Evolutionary conservation across 2,797 vertebrate species (phyloP).

Genomic region (Cynopterus sphinx): DNA sequence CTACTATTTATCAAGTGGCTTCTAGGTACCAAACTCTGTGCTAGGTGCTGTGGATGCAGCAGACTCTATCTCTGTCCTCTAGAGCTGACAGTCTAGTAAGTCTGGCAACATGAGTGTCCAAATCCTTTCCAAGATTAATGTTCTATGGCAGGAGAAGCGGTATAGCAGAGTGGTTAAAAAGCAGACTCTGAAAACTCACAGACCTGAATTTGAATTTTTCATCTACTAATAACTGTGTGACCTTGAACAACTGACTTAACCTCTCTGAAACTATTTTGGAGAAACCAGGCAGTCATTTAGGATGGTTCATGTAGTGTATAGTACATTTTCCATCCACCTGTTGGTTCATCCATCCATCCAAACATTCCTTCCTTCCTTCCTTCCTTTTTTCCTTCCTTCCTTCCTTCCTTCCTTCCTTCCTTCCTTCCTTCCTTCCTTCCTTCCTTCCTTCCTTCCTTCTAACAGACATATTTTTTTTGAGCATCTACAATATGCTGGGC

Average conservation of each 20-base stretch:
- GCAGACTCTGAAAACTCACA: background rate
- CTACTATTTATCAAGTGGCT: background rate
- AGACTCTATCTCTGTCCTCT: background rate
- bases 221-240: background rate
- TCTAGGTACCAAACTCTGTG: background rate
- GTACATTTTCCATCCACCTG: background rate
- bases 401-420: too few relatives aligned
- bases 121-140: background rate
- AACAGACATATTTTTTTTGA: background rate
- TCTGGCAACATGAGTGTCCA: background rate
- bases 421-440: too few relatives aligned
- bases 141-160: background rate
- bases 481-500: background rate
- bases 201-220: background rate
- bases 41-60: too few relatives aligned
- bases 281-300: background rate
- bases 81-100: background rate
- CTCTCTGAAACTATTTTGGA: background rate
- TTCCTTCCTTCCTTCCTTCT: too few relatives aligned
- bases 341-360: background rate
- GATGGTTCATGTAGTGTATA: background rate
- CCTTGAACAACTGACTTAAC: constrained; percentile 4
- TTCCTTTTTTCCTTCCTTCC: too few relatives aligned
- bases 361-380: too few relatives aligned
- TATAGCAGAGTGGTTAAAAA: background rate